Percentiles rank a stretch among this genome's conserved stretches.
Conservation (phyloP, 2,797 vertebrate genomes). For the Phrynocephalus vlangalii region DNA sequence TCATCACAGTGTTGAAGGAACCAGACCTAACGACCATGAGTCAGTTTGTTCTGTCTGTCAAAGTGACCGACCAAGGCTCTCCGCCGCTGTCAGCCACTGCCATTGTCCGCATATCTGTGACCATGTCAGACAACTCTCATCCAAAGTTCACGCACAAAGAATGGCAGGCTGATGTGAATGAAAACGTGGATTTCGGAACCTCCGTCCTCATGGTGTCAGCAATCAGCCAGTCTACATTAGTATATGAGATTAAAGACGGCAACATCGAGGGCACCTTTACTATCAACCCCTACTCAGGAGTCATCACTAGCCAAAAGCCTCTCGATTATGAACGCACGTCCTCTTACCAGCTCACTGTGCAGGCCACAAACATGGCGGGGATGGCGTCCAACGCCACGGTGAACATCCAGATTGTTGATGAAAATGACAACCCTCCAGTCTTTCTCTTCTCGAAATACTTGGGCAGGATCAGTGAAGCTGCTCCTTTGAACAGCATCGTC, state of each 20-base stretch:
- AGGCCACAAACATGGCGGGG: slow-evolving; percentile 96
- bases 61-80: slow-evolving; percentile 89
- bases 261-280: slow-evolving; percentile 85
- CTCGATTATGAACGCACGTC: slow-evolving; percentile 88
- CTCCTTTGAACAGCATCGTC: slow-evolving; percentile 91
- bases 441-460: slow-evolving; percentile 90
- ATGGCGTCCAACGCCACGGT: slow-evolving; percentile 91
- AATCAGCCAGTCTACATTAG: slow-evolving; percentile 91
- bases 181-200: slow-evolving; percentile 88
- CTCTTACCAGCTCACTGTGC: slow-evolving; percentile 86
- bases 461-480: slow-evolving; percentile 93
- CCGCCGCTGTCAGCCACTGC: slow-evolving; percentile 90
- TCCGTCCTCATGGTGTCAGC: slow-evolving; percentile 89
- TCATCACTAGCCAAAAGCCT: slow-evolving; percentile 87
- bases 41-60: slow-evolving; percentile 92
- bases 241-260: slow-evolving; percentile 91
- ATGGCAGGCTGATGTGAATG: slow-evolving; percentile 92
- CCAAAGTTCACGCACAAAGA: slow-evolving; percentile 92
- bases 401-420: slow-evolving; percentile 89
- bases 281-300: slow-evolving; percentile 96
- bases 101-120: slow-evolving; percentile 90
- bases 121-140: slow-evolving; percentile 92
- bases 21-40: slow-evolving; percentile 89
- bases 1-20: slow-evolving; percentile 89
- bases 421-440: slow-evolving; percentile 93